Evolutionary conservation across 2,797 vertebrate species (phyloP), one percentile per base, ranked within the genome.

Genomic region (Pipistrellus kuhlii): DNA sequence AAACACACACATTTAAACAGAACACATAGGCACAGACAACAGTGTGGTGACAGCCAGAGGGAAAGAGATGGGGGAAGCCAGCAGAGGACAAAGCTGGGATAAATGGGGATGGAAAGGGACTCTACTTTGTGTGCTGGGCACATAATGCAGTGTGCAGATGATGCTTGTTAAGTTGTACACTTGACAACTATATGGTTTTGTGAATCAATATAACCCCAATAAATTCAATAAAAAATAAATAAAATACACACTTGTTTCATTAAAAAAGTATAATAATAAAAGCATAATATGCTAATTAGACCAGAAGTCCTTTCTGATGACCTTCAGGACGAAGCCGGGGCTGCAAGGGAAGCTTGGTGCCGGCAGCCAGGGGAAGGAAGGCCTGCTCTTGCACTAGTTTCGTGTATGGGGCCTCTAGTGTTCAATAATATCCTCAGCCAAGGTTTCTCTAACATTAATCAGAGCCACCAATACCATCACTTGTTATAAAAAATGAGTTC

Each of bases 401-500:
- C 2, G 2, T 30, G 57, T 25, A 59, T 59, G 13, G 57, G 25
- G 57, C 25, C 25, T 59, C 25, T 27, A 27, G 48, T 17, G 8
- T 80, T 38, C 25, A 44, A 51, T 64, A 6, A 7, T 30, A 68
- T 85, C 75, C 38, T 69, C 27, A 73, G 6, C 8, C 13, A n/a
- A 0, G 10, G 25, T 68, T 80, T 51, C 53, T 59, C 66, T 66
- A 62, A 85, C 78, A 57, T 51, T 62, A 62, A 27, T 66, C 2
- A 88, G 6, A 91, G 11, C 38, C 27, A 68, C 15, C 12, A 69
- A 15, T 66, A 17, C 10, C 1, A 41, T 66, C 23, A 38, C 23
- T 82, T 82, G 23, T 35, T 88, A 62, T 88, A 15, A 32, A 1
- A 87, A 78, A 77, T n/a, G 18, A 5, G 72, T 57, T 91, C 21